Conservation (phyloP, 2,113 vertebrate genomes). For the Plecturocebus donacophilus region DNA sequence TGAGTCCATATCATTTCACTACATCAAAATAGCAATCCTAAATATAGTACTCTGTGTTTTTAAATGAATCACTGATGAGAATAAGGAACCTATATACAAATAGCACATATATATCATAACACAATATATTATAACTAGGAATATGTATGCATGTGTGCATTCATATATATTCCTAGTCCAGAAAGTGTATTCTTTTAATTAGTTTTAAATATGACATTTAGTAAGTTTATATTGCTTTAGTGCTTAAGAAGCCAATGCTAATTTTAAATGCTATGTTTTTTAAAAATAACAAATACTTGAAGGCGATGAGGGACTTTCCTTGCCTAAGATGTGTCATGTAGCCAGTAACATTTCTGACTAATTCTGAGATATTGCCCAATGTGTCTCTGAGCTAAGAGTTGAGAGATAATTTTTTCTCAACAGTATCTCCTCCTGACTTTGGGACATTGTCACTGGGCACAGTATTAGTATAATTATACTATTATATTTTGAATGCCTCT, state of each 20-base stretch:
- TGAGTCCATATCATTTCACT: neutral
- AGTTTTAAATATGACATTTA: conserved; percentile 25
- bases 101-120: neutral
- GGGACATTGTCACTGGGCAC: neutral
- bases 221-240: conserved; percentile 11
- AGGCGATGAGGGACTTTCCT: conserved; percentile 39
- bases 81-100: neutral
- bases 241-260: conserved; percentile 36
- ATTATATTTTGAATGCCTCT: neutral
- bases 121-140: conserved; percentile 8
- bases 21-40: neutral
- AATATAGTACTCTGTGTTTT: neutral
- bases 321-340: conserved; percentile 27
- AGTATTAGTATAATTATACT: neutral
- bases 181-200: conserved; percentile 22
- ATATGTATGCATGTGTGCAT: neutral
- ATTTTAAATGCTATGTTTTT: neutral
- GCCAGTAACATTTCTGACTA: conserved; percentile 41
- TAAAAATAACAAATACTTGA: conserved; percentile 35
- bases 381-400: neutral
- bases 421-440: neutral
- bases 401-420: conserved; percentile 22
- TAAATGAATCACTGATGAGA: neutral
- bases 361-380: conserved; percentile 38
- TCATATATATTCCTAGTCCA: neutral